A percentile compares a stretch with the other conserved stretches of the same genome.
phyloP scores from a whole-genome alignment of 2,113 vertebrate species.

The Plectropomus leopardus region DNA sequence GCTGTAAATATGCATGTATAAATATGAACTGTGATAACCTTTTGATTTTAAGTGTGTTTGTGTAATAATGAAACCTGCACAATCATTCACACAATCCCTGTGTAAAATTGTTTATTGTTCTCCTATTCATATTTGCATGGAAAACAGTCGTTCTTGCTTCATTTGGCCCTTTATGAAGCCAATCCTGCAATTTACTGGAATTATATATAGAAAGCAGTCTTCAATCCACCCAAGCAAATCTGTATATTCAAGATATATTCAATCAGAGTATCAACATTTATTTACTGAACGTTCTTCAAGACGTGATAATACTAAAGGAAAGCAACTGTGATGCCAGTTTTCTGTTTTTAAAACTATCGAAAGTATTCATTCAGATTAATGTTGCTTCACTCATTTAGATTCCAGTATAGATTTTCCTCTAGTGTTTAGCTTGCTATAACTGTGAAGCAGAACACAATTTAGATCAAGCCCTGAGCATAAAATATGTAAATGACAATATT shows the following conservation, averaged over 20 bases:
- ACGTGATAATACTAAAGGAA: slow-evolving; percentile 36
- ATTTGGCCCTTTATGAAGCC: background rate
- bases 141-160: background rate
- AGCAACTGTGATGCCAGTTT: slow-evolving; percentile 42
- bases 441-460: slow-evolving; percentile 52
- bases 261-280: background rate
- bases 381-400: slow-evolving; percentile 69
- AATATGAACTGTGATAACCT: background rate
- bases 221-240: background rate
- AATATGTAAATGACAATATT: slow-evolving; percentile 68
- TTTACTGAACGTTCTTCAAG: slow-evolving; percentile 23
- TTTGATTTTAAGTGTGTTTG: background rate
- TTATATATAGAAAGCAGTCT: background rate
- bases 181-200: background rate
- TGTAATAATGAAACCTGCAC: slow-evolving; percentile 6
- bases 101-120: background rate
- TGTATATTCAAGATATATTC: background rate
- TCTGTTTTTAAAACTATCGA: slow-evolving; percentile 64
- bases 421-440: slow-evolving; percentile 56
- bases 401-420: slow-evolving; percentile 62
- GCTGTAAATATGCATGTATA: background rate
- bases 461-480: slow-evolving; percentile 59
- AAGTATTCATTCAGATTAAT: slow-evolving; percentile 70
- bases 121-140: background rate
- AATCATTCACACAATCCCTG: background rate